Evolutionary conservation across 2,888 invertebrate genomes (phyloP).

Genomic region (Flexamia atlantica): DNA sequence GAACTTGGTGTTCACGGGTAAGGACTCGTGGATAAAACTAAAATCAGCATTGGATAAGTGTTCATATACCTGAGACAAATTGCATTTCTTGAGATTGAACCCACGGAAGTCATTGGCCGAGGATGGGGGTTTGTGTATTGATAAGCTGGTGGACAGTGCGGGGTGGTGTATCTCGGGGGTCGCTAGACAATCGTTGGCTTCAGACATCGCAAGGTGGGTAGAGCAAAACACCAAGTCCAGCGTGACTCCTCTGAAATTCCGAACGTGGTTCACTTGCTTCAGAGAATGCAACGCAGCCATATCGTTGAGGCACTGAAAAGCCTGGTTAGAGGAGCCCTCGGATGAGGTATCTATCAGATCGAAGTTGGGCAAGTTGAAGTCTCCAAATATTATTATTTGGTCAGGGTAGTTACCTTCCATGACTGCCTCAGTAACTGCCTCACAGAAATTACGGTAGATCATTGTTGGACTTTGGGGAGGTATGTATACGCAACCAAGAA

Average conservation of each 20-base stretch:
- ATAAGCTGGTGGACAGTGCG: too few species aligned
- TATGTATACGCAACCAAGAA: slow-evolving; percentile 17
- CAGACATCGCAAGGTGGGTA: too few species aligned
- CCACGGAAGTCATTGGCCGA: too few species aligned
- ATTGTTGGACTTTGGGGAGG: background rate
- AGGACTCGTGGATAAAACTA: background rate
- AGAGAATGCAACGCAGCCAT: slow-evolving; percentile 4
- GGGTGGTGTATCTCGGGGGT: too few species aligned
- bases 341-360: background rate
- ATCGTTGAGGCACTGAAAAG: background rate
- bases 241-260: slow-evolving; percentile 35
- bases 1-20: slow-evolving; percentile 21
- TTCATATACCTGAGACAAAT: background rate
- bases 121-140: too few species aligned
- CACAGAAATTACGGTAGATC: background rate
- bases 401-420: background rate
- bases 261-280: slow-evolving; percentile 37
- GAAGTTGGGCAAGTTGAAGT: slow-evolving; percentile 21
- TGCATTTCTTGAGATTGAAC: slow-evolving; percentile 26
- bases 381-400: slow-evolving; percentile 24
- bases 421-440: background rate
- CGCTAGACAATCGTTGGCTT: too few species aligned
- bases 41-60: background rate
- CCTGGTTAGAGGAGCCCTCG: background rate
- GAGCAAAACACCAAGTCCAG: slow-evolving; percentile 26